Conservation (phyloP, 2,888 invertebrate species). For the Cryptocephalus primarius region DNA sequence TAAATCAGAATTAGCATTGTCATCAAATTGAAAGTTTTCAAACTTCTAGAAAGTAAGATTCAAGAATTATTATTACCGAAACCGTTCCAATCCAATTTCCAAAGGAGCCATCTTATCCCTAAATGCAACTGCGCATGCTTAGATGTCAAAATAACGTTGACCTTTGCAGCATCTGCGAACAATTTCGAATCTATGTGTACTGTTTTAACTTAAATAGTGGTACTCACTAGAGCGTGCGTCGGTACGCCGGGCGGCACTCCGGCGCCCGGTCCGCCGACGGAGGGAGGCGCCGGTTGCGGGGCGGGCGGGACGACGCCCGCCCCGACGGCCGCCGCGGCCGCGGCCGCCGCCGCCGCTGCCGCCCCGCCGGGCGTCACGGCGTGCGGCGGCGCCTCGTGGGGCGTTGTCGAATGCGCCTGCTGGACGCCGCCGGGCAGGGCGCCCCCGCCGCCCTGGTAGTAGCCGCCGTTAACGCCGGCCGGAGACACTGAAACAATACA, state of each 20-base stretch:
- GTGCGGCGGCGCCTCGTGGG: conserved; percentile 57
- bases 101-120: too few relatives aligned
- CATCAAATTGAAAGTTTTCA: too few relatives aligned
- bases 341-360: conserved; percentile 40
- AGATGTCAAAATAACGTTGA: too few relatives aligned
- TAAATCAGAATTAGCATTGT: too few relatives aligned
- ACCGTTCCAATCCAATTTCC: too few relatives aligned
- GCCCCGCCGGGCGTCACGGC: conserved; percentile 42
- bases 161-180: too few relatives aligned
- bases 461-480: conserved; percentile 60
- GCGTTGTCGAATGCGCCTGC: conserved; percentile 83
- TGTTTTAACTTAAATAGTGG: conserved; percentile 1
- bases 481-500: conserved; percentile 35
- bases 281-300: conserved; percentile 5
- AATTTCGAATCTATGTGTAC: too few relatives aligned
- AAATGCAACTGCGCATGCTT: too few relatives aligned
- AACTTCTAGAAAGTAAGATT: too few relatives aligned
- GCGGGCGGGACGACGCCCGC: conserved; percentile 34
- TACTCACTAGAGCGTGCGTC: conserved; percentile 24
- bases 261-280: neutral
- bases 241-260: conserved; percentile 7
- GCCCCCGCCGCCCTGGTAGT: conserved; percentile 51
- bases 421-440: conserved; percentile 55
- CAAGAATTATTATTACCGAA: too few relatives aligned
- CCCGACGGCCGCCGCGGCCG: conserved; percentile 38